These are phyloP conservation scores for Propithecus deckenii DNA, from an alignment of 2,797 vertebrate genomes.

Conservation along the genomic window DNA sequence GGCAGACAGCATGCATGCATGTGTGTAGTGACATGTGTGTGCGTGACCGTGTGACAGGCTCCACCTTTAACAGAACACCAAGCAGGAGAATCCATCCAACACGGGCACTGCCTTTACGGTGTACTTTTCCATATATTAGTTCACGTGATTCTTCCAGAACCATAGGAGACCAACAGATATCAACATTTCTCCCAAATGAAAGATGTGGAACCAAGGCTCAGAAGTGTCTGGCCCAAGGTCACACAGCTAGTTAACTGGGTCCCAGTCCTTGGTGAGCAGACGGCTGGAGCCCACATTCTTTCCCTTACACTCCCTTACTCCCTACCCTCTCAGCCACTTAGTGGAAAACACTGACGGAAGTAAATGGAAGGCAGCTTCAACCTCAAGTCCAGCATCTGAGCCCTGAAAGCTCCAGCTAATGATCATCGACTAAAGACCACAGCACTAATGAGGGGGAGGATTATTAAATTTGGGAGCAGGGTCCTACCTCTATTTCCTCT, in stretches of 20 bases:
- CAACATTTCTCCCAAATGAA: background rate
- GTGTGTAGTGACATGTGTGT: background rate
- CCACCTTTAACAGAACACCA: too few species aligned
- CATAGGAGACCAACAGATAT: background rate
- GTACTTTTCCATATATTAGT: background rate
- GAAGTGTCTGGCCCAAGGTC: background rate
- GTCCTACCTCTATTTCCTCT: background rate
- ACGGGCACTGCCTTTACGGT: background rate
- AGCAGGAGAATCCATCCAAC: background rate
- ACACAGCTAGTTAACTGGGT: background rate
- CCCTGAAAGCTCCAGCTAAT: background rate
- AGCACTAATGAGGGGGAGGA: background rate
- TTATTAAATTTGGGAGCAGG: background rate
- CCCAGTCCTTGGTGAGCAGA: background rate
- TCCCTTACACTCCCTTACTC: background rate
- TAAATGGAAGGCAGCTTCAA: background rate
- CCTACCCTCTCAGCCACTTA: background rate
- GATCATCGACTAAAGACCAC: too few species aligned
- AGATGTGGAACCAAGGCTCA: background rate
- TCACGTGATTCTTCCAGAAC: background rate
- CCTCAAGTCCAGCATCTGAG: background rate
- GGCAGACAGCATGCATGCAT: background rate
- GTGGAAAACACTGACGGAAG: background rate
- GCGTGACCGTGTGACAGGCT: too few species aligned
- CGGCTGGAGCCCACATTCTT: background rate